These are phyloP conservation scores for Pyrgilauda ruficollis DNA, from an alignment of 2,113 vertebrate species.

Conservation along the genomic window DNA sequence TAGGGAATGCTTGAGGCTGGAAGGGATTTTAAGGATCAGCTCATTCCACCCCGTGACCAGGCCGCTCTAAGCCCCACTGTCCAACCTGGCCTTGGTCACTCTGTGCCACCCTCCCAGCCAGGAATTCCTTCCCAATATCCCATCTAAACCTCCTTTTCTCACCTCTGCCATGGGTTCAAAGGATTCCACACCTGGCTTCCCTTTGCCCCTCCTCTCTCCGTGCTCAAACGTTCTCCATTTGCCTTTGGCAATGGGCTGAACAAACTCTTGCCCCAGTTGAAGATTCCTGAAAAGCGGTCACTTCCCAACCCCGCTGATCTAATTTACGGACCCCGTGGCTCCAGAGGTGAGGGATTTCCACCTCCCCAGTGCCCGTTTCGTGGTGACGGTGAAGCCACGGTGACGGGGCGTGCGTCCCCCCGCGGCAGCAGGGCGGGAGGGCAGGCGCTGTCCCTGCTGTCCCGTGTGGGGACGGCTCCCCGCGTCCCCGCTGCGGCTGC, in stretches of 20 bases:
- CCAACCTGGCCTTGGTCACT: background rate
- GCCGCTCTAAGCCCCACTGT: accelerated
- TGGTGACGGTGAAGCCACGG: background rate
- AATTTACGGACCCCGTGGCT: background rate
- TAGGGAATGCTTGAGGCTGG: accelerated
- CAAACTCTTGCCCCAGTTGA: conserved; percentile 29
- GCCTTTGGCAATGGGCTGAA: conserved; percentile 56
- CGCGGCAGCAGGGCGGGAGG: too few species aligned
- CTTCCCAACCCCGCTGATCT: background rate
- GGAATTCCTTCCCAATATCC: background rate
- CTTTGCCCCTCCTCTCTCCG: background rate
- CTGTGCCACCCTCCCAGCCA: background rate
- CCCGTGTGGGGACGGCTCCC: background rate
- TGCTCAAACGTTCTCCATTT: conserved; percentile 55
- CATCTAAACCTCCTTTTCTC: background rate
- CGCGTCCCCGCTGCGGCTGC: background rate
- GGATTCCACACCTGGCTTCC: background rate
- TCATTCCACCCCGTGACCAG: too few species aligned
- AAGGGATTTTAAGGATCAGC: background rate
- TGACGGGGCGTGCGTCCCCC: background rate
- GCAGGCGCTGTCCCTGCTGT: background rate
- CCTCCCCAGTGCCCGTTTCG: background rate
- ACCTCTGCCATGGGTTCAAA: background rate
- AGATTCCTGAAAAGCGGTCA: background rate
- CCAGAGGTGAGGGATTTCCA: background rate